Percentiles rank a stretch among this genome's conserved stretches.
These are phyloP conservation scores for Echeneis naucrates DNA, from an alignment of 2,797 vertebrate species.

Conservation along the genomic window DNA sequence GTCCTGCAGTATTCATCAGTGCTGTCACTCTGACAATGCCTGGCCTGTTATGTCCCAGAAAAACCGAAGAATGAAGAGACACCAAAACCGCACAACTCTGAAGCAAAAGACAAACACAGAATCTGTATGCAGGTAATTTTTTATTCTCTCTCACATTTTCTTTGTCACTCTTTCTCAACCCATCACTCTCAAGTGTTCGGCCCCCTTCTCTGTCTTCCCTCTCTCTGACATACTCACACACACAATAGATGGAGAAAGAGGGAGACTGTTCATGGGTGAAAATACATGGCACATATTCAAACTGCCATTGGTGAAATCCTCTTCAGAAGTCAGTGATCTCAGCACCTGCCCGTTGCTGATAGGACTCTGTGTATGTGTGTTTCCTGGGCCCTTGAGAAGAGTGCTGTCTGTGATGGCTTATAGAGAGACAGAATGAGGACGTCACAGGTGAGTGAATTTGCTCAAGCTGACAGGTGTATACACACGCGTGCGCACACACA, in stretches of 20 bases:
- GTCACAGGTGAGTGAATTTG: constrained; percentile 82
- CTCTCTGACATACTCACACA: constrained; percentile 11
- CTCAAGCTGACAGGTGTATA: constrained; percentile 74
- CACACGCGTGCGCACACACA: constrained; percentile 27
- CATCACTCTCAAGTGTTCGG: constrained; percentile 14
- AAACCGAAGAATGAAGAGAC: constrained; percentile 40
- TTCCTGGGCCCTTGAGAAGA: constrained; percentile 64
- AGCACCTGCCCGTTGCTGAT: constrained; percentile 81
- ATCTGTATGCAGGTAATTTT: constrained; percentile 26
- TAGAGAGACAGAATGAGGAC: constrained; percentile 84
- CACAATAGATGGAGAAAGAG: constrained; percentile 29
- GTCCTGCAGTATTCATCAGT: constrained; percentile 61
- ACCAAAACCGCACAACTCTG: constrained; percentile 33
- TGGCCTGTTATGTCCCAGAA: constrained; percentile 55
- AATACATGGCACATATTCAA: constrained; percentile 70
- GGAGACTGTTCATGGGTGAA: constrained; percentile 66
- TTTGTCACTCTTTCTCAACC: constrained; percentile 22
- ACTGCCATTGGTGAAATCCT: constrained; percentile 74
- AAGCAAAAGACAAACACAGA: constrained; percentile 42
- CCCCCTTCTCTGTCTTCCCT: background rate
- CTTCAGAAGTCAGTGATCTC: constrained; percentile 80
- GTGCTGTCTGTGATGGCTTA: constrained; percentile 74
- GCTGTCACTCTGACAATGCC: constrained; percentile 51
- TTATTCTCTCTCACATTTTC: constrained; percentile 12
- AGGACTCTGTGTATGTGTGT: constrained; percentile 52